Percentiles rank a stretch among this genome's conserved stretches.
These are phyloP conservation scores for Macrophya alboannulata DNA, from an alignment of 2,888 invertebrate genomes.

Conservation along the genomic window DNA sequence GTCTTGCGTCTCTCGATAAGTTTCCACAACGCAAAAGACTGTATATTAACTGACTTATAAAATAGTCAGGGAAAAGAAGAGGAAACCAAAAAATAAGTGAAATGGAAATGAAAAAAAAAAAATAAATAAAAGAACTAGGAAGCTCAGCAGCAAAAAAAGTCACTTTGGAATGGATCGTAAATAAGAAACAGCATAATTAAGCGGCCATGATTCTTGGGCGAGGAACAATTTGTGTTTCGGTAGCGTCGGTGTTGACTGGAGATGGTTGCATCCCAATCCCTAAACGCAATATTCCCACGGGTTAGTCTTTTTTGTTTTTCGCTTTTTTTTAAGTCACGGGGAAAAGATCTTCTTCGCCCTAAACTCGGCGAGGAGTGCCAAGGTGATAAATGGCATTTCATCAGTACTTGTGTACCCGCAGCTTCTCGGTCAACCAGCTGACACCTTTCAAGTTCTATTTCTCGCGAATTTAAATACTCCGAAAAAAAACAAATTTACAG, in stretches of 20 bases:
- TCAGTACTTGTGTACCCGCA: not conserved
- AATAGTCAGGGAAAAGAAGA: not conserved
- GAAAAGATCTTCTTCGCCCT: constrained; percentile 27
- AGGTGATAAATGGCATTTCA: constrained; percentile 50
- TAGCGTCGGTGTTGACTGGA: not conserved
- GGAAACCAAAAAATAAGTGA: not conserved
- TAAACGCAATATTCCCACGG: constrained; percentile 53
- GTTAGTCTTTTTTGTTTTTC: constrained; percentile 41
- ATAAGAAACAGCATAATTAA: constrained; percentile 53
- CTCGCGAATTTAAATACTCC: not conserved
- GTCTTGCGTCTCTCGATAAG: not conserved
- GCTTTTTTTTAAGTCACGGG: constrained; percentile 16
- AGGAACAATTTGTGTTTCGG: constrained; percentile 46
- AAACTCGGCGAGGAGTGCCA: constrained; percentile 16
- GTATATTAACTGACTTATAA: not conserved
- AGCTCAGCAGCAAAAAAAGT: constrained; percentile 43
- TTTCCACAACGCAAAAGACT: constrained; percentile 34
- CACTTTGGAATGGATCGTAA: constrained; percentile 47
- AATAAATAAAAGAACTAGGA: constrained; percentile 1
- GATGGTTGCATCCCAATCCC: constrained; percentile 38
- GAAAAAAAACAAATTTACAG: not conserved
- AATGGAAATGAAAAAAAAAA: not conserved
- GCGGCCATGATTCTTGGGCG: constrained; percentile 45
- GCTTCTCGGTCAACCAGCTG: not conserved
- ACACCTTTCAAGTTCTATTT: not conserved